A percentile compares a stretch with the other conserved stretches of the same genome.
phyloP scores from a whole-genome alignment of 1,140 invertebrate genomes.

The Tetramorium parvispinum region DNA sequence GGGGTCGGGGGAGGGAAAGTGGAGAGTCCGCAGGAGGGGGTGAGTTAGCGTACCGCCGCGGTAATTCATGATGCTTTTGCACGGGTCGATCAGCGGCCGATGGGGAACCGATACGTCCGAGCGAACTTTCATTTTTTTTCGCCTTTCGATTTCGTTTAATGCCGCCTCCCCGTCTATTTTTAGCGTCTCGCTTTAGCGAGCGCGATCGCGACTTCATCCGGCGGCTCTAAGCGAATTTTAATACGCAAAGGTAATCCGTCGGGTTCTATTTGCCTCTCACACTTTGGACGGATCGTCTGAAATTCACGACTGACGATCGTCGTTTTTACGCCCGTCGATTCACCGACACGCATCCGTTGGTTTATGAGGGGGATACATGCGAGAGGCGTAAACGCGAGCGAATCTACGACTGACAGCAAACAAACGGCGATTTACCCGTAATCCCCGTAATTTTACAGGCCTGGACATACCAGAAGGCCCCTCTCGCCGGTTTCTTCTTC shows the following conservation, averaged over 20 bases:
- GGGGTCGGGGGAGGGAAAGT: background rate
- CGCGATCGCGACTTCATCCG: background rate
- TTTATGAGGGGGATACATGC: background rate
- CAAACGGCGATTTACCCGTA: constrained; percentile 45
- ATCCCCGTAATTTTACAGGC: constrained; percentile 66
- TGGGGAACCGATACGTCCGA: constrained; percentile 10
- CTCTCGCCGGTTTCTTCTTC: constrained; percentile 47
- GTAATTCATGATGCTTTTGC: constrained; percentile 37
- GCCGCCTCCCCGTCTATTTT: background rate
- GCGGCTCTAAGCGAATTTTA: background rate
- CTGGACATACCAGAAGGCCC: constrained; percentile 60
- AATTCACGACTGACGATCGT: background rate
- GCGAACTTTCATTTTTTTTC: background rate
- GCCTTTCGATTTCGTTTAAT: background rate
- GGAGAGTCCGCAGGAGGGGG: background rate
- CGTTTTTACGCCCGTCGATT: background rate
- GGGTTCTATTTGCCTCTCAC: background rate
- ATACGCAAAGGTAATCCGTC: background rate
- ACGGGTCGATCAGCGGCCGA: background rate
- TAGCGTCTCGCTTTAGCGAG: background rate
- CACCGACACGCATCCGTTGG: background rate
- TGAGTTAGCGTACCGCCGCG: constrained; percentile 27
- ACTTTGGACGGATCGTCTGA: background rate
- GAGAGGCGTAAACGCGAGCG: background rate
- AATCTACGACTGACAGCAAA: constrained; percentile 17